Conservation (phyloP, 2,888 invertebrate genomes). For the Catocala sponsa region DNA sequence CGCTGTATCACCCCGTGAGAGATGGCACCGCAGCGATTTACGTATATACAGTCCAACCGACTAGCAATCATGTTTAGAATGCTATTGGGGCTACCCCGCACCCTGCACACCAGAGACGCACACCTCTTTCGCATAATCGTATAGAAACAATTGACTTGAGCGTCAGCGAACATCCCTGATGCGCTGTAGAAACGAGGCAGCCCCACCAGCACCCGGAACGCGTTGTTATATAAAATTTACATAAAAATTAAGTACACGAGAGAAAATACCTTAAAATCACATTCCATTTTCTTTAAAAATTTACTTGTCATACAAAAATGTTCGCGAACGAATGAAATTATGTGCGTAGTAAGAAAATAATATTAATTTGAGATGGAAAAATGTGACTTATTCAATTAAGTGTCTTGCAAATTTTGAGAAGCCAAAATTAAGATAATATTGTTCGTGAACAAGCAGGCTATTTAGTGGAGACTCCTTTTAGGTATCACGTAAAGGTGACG, state of each 20-base stretch:
- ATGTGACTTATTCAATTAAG: conserved; percentile 45
- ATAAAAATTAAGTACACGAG: background rate
- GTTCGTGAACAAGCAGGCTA: conserved; percentile 42
- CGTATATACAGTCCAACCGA: no score
- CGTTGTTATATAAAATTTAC: no score
- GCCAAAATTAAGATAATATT: conserved; percentile 42
- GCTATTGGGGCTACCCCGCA: no score
- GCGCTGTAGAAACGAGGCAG: no score
- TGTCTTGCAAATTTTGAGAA: conserved; percentile 31
- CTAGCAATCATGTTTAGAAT: no score
- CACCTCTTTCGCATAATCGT: no score
- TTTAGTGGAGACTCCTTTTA: conserved; percentile 24
- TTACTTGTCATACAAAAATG: conserved; percentile 2
- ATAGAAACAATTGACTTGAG: no score
- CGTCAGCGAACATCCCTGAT: no score
- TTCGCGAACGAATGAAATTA: conserved; percentile 1
- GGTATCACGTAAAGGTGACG: conserved; percentile 11
- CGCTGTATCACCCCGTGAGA: no score
- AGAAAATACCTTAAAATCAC: background rate
- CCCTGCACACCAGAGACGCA: no score
- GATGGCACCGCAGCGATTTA: no score
- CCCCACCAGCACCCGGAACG: no score
- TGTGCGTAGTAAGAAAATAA: conserved; percentile 19
- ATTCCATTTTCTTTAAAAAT: conserved; percentile 1
- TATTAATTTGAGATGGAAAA: conserved; percentile 41